Base-by-base conservation (phyloP, 1,140 invertebrate genomes). In the Thaumetopoea pityocampa region DNA sequence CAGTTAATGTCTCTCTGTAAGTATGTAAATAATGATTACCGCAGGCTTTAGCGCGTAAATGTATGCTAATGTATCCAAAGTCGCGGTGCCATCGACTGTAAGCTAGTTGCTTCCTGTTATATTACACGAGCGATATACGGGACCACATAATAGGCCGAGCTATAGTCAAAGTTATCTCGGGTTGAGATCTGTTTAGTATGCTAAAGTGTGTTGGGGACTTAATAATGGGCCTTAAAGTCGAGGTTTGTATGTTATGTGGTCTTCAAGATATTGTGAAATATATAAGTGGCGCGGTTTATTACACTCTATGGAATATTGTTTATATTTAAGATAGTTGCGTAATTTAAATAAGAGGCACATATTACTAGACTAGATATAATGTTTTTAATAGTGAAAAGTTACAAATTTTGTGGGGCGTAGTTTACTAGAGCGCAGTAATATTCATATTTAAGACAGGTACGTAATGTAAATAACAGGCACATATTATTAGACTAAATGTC, bases 1-100 rank as follows among this genome's bases (percentile, higher is more conserved):
- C n/a, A n/a, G n/a, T n/a, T n/a, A n/a, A n/a, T n/a, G n/a, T n/a
- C 32, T 29, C 16, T 38, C 11, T 24, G 17, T 30, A 42, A 52
- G 45, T 57, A 57, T 45, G 54, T 61, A 56, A 61, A 56, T 56
- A 60, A 55, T 54, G 43, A 46, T 51, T 40, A 46, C 47, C 37
- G 33, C 40, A 43, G 23, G 33, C 28, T 37, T 29, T 42, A 20
- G n/a, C n/a, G 35, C 24, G 24, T 50, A 51, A 51, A 41, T 27
- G 51, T 59, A 59, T 59, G 56, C 51, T 51, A 59, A 59, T 59
- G 28, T 38, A 36, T 48, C 40, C 49, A 40, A 51, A 49, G 54
- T 36, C 45, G 32, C 33, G 43, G 12, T n/a, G n/a, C 27, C 37
- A 32, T 32, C 28, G 37, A 23, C 36, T 32, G 41, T 36, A 32